A percentile compares a stretch with the other conserved stretches of the same genome.
Conservation (phyloP, 35 echinoderm and acorn worm species). For the Apostichopus japonicus region DNA sequence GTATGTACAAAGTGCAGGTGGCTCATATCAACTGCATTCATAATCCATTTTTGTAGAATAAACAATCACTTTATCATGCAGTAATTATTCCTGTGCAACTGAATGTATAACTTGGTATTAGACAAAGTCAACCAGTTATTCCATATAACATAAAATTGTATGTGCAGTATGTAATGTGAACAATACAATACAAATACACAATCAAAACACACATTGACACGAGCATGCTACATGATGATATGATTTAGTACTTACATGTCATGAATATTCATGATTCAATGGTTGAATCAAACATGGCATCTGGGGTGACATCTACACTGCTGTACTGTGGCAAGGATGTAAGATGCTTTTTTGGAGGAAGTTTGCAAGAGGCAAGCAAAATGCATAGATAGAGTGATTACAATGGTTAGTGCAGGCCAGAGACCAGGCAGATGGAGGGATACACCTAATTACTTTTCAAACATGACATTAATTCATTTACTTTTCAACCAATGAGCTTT, state of each 20-base stretch:
- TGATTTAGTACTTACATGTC: conserved; percentile 13
- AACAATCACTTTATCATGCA: too few species aligned
- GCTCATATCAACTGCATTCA: too few species aligned
- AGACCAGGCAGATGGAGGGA: not conserved
- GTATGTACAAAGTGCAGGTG: too few species aligned
- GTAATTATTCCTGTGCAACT: too few species aligned
- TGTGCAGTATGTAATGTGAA: not conserved
- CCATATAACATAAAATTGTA: not conserved
- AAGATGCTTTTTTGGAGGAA: conserved; percentile 15
- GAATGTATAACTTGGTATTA: too few species aligned
- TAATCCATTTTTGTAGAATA: too few species aligned
- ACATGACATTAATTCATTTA: not conserved
- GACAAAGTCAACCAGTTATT: not conserved
- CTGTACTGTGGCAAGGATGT: conserved; percentile 50
- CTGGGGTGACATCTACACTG: conserved; percentile 39
- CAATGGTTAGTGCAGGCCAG: not conserved
- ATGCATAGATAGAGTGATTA: conserved; percentile 21
- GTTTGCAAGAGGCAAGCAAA: conserved; percentile 19
- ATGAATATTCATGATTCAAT: conserved; percentile 53
- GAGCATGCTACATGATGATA: not conserved
- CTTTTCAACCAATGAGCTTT: too few species aligned
- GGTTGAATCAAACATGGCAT: conserved; percentile 44
- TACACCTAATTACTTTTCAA: not conserved
- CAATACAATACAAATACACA: not conserved
- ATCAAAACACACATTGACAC: not conserved